phyloP scores from a whole-genome alignment of 2,888 invertebrate species.

The Synanthedon vespiformis region DNA sequence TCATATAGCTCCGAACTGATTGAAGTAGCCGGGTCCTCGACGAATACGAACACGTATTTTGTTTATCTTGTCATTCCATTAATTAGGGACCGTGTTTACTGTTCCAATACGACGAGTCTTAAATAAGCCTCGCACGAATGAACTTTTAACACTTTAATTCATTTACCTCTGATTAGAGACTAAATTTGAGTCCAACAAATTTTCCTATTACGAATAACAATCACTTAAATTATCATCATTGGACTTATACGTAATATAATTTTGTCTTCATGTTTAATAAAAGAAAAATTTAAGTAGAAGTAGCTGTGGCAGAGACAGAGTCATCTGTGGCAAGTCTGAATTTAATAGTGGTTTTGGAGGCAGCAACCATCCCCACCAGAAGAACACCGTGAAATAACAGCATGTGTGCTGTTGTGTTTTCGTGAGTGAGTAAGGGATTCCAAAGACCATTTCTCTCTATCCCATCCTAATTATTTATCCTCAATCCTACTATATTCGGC shows the following conservation, averaged over 20 bases:
- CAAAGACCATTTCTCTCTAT: no score
- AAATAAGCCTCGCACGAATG: conserved; percentile 40
- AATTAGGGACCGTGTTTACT: conserved; percentile 48
- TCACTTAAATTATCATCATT: conserved; percentile 2
- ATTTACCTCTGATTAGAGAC: conserved; percentile 29
- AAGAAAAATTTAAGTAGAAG: no score
- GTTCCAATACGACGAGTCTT: conserved; percentile 41
- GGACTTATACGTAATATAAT: background rate
- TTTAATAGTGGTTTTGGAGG: no score
- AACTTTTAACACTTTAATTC: conserved; percentile 46
- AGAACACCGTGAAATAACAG: no score
- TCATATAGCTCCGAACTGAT: conserved; percentile 8
- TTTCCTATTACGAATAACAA: conserved; percentile 4
- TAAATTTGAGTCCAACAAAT: conserved; percentile 23
- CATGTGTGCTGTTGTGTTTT: no score
- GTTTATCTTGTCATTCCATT: conserved; percentile 38
- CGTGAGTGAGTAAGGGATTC: no score
- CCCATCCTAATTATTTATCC: no score
- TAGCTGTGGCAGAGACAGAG: no score
- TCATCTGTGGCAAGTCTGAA: no score
- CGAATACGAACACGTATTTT: conserved; percentile 18
- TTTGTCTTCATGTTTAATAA: no score
- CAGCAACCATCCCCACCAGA: no score
- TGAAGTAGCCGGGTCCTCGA: conserved; percentile 17
- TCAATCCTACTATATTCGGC: no score